Base-by-base conservation (phyloP, 1,140 invertebrate genomes). In the Globodera rostochiensis region DNA sequence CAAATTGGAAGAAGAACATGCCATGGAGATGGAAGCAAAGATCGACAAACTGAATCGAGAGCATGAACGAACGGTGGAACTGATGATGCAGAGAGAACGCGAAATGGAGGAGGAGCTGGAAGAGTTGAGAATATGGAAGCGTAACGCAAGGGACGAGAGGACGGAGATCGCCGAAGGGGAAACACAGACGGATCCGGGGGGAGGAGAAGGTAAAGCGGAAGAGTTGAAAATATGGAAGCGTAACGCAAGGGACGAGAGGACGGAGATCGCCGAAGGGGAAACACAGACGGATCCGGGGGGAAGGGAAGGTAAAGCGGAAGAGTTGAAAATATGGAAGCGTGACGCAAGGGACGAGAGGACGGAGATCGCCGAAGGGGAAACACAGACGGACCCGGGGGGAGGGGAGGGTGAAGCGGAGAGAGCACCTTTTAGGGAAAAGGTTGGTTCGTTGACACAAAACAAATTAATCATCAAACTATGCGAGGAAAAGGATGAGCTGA, bases 61-160 rank as follows among this genome's bases (percentile, higher is more conserved):
- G 50, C 79, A 82, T 60, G 67, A 82, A 73, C 46, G 67, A 13
- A 82, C 69, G 25, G 64, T 82, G 46, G 81, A 82, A 80, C 71
- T 82, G 19, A 82, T 82, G 73, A 4, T 49, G 21, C 81, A 82
- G 60, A 53, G 73, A 36, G 79, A 79, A 46, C 25, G 69, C 11
- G 66, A 82, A 64, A 49, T 82, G 45, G 45, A 21, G 50, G 67
- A 45, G 73, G 53, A 82, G 50, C 50, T 81, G 46, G 50, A 71
- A n/a, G 46, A 45, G 45, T n/a, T 60, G 60, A 81, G 71, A 21
- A 64, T 19, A 19, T 19, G 74, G 21, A 45, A 73, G 67, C 7
- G 46, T 53, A 47, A 80, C 73, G 64, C 6, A 64, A 64, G 25
- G 45, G 80, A 82, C 15, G 73, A 80, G 13, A 1, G 21, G 11